These are phyloP conservation scores for Sander lucioperca DNA, from an alignment of 2,113 vertebrate species.

Conservation along the genomic window DNA sequence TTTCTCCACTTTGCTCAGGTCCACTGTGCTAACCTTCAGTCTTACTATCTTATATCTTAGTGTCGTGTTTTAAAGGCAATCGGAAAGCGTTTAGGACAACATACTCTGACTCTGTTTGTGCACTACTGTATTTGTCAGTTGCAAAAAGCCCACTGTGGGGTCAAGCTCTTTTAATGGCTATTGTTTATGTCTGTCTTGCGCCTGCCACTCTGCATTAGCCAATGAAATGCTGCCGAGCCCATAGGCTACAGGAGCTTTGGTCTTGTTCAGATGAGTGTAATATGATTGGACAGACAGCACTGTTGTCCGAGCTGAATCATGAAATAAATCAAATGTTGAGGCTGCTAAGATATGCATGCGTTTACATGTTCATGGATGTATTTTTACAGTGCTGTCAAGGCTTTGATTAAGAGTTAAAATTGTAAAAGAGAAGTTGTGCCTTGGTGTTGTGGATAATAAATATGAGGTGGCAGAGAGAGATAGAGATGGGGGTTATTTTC, in stretches of 20 bases:
- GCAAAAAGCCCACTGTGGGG: conserved; percentile 53
- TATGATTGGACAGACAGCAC: conserved; percentile 56
- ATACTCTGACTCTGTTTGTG: neutral
- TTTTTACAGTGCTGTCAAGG: neutral
- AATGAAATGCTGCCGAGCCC: conserved; percentile 56
- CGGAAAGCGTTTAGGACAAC: conserved; percentile 12
- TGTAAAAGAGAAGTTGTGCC: neutral
- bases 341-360: conserved; percentile 28
- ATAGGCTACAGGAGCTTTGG: conserved; percentile 54
- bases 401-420: conserved; percentile 10
- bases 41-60: neutral
- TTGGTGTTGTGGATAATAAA: conserved; percentile 7
- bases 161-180: conserved; percentile 65
- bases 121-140: conserved; percentile 22
- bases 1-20: neutral
- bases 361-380: conserved; percentile 2
- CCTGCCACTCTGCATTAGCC: conserved; percentile 72
- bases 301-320: conserved; percentile 51
- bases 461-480: conserved; percentile 4
- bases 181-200: conserved; percentile 67
- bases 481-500: conserved; percentile 50
- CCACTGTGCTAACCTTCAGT: conserved; percentile 1
- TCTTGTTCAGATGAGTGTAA: conserved; percentile 65
- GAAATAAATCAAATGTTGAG: conserved; percentile 39
- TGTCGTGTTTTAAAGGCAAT: neutral